Evolutionary conservation across 2,113 vertebrate species (phyloP), one percentile per base, ranked within the genome.

Genomic region (Glaucidium brasilianum): DNA sequence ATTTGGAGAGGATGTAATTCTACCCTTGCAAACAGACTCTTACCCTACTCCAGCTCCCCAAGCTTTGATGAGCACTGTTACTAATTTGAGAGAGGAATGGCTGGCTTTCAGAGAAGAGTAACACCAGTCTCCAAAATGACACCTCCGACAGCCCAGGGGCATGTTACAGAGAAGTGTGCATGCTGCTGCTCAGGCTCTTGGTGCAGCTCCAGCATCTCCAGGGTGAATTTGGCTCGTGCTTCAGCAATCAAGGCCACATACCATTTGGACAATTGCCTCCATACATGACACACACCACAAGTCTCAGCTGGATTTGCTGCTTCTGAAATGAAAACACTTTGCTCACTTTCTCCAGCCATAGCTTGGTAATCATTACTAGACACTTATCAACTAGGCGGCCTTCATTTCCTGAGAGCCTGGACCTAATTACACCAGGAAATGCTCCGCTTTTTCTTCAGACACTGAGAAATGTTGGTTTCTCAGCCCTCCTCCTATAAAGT

Each of bases 361-460:
- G 63, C 86, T 97, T 63, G 85, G 77, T 95, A 95, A 95, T 91
- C 85, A 91, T 92, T 92, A 92, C 93, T 94, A 52, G 88, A 94
- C 92, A 91, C 96, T 96, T 96, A 97, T 95, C 96, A 96, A 92
- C 68, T 83, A 92, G 96, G 95, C 43, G 22, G 93, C 67, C 69
- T 94, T 97, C 90, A 95, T 97, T 97, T 97, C 96, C 97, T 95
- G 95, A 96, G 72, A 80, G 72, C 84, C 96, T 97, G 97, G 88
- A 83, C 92, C 75, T 95, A 96, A 97, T 97, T 97, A 97, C 67
- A 73, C 63, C 56, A 74, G 92, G 87, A 94, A 94, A 76, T 11
- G 5, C 27, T 56, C 47, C 0, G 5, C 69, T 83, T 91, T 93
- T 94, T 20, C 62, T 74, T 80, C 91, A 90, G 91, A 79, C 74